A percentile compares a stretch with the other conserved stretches of the same genome.
phyloP scores from a whole-genome alignment of 2,797 vertebrate genomes.

The Myotis findleyi region DNA sequence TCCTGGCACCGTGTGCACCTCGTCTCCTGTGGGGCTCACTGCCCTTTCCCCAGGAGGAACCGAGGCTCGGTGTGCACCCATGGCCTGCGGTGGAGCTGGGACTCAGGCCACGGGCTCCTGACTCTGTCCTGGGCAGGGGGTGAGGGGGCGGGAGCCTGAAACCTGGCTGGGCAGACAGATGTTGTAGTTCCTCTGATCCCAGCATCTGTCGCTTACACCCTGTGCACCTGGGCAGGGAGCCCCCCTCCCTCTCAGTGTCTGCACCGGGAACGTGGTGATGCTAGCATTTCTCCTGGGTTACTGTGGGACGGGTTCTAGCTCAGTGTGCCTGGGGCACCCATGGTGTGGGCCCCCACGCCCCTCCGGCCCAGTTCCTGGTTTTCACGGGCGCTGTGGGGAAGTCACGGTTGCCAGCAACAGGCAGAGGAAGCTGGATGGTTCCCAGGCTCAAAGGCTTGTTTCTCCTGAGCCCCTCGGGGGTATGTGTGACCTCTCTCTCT shows the following conservation, averaged over 20 bases:
- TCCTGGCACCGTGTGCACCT: accelerated
- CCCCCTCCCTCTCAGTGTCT: neutral
- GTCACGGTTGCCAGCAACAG: neutral
- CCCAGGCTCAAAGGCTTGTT: neutral
- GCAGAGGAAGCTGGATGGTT: neutral
- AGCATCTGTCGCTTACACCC: neutral
- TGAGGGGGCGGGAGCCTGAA: neutral
- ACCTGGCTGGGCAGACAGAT: neutral
- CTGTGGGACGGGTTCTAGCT: neutral
- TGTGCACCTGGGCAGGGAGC: neutral
- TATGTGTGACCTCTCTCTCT: neutral
- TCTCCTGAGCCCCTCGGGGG: neutral
- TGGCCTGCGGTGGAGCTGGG: neutral
- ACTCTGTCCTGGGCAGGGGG: neutral
- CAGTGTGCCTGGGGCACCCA: accelerated
- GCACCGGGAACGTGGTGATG: neutral
- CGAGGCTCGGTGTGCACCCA: accelerated
- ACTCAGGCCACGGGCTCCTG: neutral
- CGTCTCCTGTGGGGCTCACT: neutral
- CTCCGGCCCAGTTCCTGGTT: neutral
- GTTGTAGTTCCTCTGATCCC: neutral
- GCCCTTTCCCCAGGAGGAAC: no score
- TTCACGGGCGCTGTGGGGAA: neutral
- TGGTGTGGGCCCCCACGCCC: accelerated
- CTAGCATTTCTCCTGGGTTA: neutral